A percentile compares a stretch with the other conserved stretches of the same genome.
Conservation (phyloP, 2,888 invertebrate genomes). For the Parthenolecanium corni region DNA sequence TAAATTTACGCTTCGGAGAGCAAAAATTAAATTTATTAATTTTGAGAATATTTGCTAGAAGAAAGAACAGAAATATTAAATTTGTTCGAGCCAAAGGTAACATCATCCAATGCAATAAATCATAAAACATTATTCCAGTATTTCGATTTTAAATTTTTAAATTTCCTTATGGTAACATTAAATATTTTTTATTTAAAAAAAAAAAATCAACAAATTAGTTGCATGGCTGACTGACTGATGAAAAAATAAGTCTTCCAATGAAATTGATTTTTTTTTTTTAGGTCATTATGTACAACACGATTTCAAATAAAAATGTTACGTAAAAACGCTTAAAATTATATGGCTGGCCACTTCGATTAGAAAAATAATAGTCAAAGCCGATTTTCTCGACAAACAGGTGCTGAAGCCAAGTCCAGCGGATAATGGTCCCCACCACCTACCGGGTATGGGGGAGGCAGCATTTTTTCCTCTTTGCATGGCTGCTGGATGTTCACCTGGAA, state of each 20-base stretch:
- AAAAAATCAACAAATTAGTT: not conserved
- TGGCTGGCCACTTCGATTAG: conserved; percentile 26
- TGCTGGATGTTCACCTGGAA: conserved; percentile 40
- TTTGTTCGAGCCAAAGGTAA: not conserved
- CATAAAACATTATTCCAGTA: not conserved
- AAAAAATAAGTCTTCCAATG: conserved; percentile 1
- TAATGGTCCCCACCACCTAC: conserved; percentile 42
- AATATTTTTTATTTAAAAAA: not conserved
- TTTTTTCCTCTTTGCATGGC: conserved; percentile 49
- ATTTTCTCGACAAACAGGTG: conserved; percentile 41
- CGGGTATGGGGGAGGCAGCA: conserved; percentile 43
- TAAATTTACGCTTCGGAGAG: not conserved
- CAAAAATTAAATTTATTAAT: not conserved
- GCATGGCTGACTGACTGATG: not conserved
- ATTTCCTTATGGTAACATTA: not conserved
- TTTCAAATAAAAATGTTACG: conserved; percentile 16
- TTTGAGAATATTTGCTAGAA: not conserved
- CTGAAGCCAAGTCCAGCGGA: conserved; percentile 43
- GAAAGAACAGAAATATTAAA: not conserved
- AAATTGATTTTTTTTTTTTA: conserved; percentile 2
- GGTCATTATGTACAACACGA: conserved; percentile 9
- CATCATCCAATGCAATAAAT: not conserved
- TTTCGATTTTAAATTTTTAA: not conserved
- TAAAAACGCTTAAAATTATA: conserved; percentile 23
- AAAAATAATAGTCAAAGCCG: conserved; percentile 35